Percentiles rank a stretch among this genome's conserved stretches.
Conservation (phyloP, 2,797 vertebrate species). For the Buphagus erythrorhynchus region DNA sequence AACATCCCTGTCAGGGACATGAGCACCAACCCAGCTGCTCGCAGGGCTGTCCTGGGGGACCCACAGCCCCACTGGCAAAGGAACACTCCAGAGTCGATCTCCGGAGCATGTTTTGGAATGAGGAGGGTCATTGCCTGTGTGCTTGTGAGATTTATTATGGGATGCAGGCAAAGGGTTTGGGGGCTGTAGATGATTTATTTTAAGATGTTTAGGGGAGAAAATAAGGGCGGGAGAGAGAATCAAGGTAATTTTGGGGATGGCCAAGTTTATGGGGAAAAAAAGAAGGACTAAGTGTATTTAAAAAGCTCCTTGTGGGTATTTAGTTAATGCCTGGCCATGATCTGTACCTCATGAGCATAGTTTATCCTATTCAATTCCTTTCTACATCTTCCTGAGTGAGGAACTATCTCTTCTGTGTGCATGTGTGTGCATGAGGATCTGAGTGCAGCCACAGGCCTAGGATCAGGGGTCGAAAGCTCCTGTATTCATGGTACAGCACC, state of each 20-base stretch:
- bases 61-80: neutral
- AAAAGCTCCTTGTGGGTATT: neutral
- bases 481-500: neutral
- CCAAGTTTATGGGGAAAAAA: neutral
- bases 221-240: neutral
- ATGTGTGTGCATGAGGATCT: neutral
- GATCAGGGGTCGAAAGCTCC: neutral
- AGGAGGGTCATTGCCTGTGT: neutral
- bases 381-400: neutral
- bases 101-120: neutral
- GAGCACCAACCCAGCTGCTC: neutral
- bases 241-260: neutral
- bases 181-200: neutral
- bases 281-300: neutral
- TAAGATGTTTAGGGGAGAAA: neutral
- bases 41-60: neutral
- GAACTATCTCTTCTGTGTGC: neutral
- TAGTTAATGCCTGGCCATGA: accelerated
- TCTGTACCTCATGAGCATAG: neutral
- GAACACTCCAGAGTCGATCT: neutral
- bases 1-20: neutral
- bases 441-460: neutral
- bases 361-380: neutral
- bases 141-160: neutral
- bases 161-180: neutral